phyloP scores from a whole-genome alignment of 2,113 vertebrate species.

The Saimiri boliviensis region DNA sequence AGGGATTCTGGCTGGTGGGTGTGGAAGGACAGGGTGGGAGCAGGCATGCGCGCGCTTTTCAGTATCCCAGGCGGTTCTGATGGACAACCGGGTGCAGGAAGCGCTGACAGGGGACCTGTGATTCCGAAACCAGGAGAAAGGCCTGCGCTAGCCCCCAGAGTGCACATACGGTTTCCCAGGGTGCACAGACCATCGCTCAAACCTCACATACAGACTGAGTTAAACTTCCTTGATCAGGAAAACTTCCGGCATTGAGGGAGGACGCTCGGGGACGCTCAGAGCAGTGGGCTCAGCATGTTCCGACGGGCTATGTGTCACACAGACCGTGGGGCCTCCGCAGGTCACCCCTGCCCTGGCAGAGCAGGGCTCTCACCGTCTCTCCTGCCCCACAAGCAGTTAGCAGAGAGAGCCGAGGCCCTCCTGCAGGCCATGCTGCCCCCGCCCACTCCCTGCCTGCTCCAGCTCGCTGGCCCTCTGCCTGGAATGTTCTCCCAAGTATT shows the following conservation, averaged over 20 bases:
- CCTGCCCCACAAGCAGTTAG: neutral
- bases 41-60: neutral
- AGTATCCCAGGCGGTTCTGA: neutral
- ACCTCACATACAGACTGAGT: neutral
- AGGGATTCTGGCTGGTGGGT: rapidly evolving
- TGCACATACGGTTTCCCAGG: neutral
- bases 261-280: rapidly evolving
- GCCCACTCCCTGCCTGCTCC: neutral
- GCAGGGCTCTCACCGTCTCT: rapidly evolving
- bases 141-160: neutral
- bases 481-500: neutral
- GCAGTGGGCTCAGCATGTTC: neutral
- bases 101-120: neutral
- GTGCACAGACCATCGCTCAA: neutral
- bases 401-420: no score
- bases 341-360: no score
- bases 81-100: neutral
- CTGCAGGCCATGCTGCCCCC: neutral
- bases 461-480: neutral
- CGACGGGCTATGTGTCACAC: neutral
- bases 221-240: neutral
- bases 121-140: neutral
- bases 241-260: neutral
- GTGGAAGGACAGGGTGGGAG: neutral
- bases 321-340: neutral